These are phyloP conservation scores for Rhopalosiphum padi DNA, from an alignment of 1,140 invertebrate genomes.

Conservation along the genomic window DNA sequence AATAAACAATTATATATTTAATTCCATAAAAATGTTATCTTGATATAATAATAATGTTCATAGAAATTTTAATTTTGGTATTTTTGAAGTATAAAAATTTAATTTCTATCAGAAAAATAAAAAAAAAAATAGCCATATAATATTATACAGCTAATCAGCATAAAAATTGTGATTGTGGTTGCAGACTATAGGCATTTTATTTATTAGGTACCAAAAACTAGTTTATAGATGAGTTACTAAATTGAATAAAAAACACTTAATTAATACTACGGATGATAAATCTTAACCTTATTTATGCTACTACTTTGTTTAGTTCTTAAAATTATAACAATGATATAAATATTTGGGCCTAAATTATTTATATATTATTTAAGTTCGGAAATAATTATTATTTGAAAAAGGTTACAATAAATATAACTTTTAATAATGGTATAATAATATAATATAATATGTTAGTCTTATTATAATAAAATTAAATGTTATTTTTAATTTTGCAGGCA, in stretches of 20 bases:
- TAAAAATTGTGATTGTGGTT: background rate
- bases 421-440: background rate
- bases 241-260: background rate
- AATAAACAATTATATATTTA: background rate
- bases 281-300: background rate
- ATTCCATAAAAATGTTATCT: background rate
- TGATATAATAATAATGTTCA: background rate
- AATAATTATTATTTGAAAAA: background rate
- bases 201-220: background rate
- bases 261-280: background rate
- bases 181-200: background rate
- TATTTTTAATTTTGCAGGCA: conserved; percentile 69
- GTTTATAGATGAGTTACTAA: background rate
- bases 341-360: too few species aligned
- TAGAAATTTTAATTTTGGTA: background rate
- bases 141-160: background rate
- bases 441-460: background rate
- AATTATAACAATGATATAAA: background rate
- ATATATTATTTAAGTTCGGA: background rate
- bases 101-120: background rate
- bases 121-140: background rate
- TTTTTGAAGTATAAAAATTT: background rate
- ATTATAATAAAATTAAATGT: background rate
- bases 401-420: background rate
- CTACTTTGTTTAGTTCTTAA: background rate